Evolutionary conservation across 2,888 invertebrate genomes (phyloP).

Genomic region (Tanytarsus gracilentus): DNA sequence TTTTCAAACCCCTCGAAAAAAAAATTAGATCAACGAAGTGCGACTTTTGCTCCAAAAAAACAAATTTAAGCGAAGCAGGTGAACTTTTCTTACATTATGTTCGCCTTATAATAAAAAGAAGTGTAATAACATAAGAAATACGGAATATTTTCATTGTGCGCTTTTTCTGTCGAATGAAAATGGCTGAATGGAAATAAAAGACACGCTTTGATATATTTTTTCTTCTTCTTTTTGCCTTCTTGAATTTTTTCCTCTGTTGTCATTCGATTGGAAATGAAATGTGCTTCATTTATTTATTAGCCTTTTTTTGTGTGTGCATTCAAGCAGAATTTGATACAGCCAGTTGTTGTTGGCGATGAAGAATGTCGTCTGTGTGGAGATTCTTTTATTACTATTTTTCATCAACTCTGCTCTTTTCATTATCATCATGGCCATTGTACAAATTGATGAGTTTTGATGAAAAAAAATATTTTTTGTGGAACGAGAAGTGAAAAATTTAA

Average conservation of each 20-base stretch:
- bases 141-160: slow-evolving; percentile 24
- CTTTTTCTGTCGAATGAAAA: slow-evolving; percentile 18
- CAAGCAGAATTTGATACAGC: slow-evolving; percentile 13
- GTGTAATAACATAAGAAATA: no score
- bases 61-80: slow-evolving; percentile 20
- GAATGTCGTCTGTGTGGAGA: slow-evolving; percentile 1
- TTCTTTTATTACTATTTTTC: not conserved
- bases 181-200: slow-evolving; percentile 26
- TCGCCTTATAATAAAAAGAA: slow-evolving; percentile 1
- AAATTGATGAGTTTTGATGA: not conserved
- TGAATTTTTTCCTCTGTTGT: not conserved
- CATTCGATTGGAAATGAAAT: slow-evolving; percentile 17
- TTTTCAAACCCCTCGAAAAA: no score
- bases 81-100: slow-evolving; percentile 22
- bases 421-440: not conserved
- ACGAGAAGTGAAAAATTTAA: no score
- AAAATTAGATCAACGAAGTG: no score
- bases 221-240: slow-evolving; percentile 2
- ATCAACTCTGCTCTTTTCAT: not conserved
- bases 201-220: slow-evolving; percentile 26
- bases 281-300: slow-evolving; percentile 27
- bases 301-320: slow-evolving; percentile 19
- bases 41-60: no score
- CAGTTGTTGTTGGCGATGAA: not conserved
- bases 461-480: no score